A percentile compares a stretch with the other conserved stretches of the same genome.
These are phyloP conservation scores for Glossophaga mutica DNA, from an alignment of 2,797 vertebrate genomes.

Conservation along the genomic window DNA sequence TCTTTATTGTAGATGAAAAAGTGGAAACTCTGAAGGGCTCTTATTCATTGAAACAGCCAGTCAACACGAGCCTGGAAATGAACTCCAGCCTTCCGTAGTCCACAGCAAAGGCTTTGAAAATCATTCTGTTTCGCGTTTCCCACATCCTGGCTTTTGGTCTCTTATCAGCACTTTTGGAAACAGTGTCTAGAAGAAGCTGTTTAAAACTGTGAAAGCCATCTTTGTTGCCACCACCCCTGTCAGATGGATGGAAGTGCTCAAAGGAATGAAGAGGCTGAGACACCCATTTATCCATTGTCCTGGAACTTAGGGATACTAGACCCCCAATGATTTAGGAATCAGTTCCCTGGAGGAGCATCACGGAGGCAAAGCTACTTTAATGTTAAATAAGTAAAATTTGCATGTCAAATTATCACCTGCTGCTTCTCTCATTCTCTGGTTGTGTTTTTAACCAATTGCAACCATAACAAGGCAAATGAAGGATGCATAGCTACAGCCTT, in stretches of 20 bases:
- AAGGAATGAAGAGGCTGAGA: neutral
- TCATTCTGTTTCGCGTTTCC: neutral
- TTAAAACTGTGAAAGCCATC: neutral
- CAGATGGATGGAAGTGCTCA: neutral
- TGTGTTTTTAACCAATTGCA: constrained; percentile 12
- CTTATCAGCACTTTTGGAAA: neutral
- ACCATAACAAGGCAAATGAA: constrained; percentile 33
- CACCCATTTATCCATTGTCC: neutral
- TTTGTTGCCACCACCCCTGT: neutral
- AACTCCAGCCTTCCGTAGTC: neutral
- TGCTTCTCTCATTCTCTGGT: neutral
- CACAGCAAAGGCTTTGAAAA: neutral
- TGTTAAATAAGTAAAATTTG: constrained; percentile 51
- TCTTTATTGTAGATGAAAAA: neutral
- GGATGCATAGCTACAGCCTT: neutral
- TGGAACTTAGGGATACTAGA: neutral
- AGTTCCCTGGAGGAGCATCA: constrained; percentile 28
- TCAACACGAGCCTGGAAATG: neutral
- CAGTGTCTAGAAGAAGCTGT: neutral
- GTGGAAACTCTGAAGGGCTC: neutral
- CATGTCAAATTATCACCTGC: constrained; percentile 1
- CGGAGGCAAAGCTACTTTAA: constrained; percentile 56
- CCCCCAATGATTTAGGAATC: constrained; percentile 26
- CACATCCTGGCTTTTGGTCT: neutral
- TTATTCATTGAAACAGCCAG: neutral